These are phyloP conservation scores for Gephyroberyx darwinii DNA, from an alignment of 2,797 vertebrate species.

Conservation along the genomic window DNA sequence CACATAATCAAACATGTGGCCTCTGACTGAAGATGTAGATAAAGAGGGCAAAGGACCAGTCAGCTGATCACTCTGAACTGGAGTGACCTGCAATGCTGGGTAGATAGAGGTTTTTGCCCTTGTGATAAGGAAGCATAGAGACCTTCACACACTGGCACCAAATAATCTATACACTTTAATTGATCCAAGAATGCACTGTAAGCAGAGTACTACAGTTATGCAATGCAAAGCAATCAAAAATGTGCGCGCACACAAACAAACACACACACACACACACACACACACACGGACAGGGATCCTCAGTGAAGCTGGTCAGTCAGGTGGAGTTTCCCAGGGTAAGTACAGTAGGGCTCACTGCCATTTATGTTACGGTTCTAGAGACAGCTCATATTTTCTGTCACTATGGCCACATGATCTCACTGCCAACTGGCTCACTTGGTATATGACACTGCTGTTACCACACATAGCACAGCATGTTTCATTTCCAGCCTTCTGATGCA, in stretches of 20 bases:
- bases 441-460: conserved; percentile 1
- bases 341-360: not conserved
- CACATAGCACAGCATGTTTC: conserved; percentile 34
- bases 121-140: conserved; percentile 53
- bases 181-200: conserved; percentile 18
- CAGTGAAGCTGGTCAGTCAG: conserved; percentile 3
- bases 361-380: conserved; percentile 4
- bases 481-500: conserved; percentile 3
- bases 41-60: conserved; percentile 65
- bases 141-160: conserved; percentile 41
- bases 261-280: not conserved
- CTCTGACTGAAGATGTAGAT: conserved; percentile 39
- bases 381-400: not conserved
- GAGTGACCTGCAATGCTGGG: conserved; percentile 21
- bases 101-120: conserved; percentile 46
- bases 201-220: conserved; percentile 17
- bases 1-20: conserved; percentile 32
- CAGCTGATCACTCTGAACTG: conserved; percentile 39
- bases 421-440: not conserved
- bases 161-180: conserved; percentile 21
- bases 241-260: not conserved
- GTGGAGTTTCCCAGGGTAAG: conserved; percentile 14
- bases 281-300: conserved; percentile 1
- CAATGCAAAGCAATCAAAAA: not conserved
- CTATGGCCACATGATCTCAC: conserved; percentile 16